These are phyloP conservation scores for Yponomeuta plumbellus DNA, from an alignment of 2,888 invertebrate genomes.

Conservation along the genomic window DNA sequence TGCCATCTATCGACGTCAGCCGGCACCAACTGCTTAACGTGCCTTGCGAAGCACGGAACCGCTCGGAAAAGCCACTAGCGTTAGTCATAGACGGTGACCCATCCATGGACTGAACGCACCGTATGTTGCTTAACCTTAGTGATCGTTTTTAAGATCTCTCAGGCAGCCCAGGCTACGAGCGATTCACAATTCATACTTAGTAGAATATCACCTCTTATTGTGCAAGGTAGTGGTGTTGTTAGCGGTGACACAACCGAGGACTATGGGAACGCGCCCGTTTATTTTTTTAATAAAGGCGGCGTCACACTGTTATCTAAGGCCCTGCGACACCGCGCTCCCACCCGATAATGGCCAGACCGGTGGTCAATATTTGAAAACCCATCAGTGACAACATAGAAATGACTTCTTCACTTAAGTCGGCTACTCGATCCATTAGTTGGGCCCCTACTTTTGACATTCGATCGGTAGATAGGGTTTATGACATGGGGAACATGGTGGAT, in stretches of 20 bases:
- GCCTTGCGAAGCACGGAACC: no score
- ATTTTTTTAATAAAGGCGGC: conserved; percentile 45
- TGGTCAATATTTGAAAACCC: conserved; percentile 72
- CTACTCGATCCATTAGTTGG: conserved; percentile 18
- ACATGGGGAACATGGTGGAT: not conserved
- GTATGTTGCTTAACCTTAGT: no score
- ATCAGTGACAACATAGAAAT: conserved; percentile 59
- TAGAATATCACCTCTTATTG: no score
- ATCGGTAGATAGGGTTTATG: not conserved
- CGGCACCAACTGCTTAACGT: no score
- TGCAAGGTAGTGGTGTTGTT: no score
- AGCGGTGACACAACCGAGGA: not conserved
- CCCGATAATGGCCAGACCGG: conserved; percentile 58
- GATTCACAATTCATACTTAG: no score
- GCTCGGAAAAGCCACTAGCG: no score
- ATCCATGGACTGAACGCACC: no score
- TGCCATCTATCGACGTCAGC: no score
- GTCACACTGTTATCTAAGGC: conserved; percentile 57
- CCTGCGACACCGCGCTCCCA: conserved; percentile 49
- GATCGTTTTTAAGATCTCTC: no score
- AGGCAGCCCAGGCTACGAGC: no score
- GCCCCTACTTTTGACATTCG: conserved; percentile 2
- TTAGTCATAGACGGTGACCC: no score
- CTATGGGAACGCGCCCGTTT: not conserved
- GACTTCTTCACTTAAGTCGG: conserved; percentile 61